Percentiles rank a stretch among this genome's conserved stretches.
Evolutionary conservation across 2,797 vertebrate species (phyloP).

Genomic region (Hylomyscus alleni): DNA sequence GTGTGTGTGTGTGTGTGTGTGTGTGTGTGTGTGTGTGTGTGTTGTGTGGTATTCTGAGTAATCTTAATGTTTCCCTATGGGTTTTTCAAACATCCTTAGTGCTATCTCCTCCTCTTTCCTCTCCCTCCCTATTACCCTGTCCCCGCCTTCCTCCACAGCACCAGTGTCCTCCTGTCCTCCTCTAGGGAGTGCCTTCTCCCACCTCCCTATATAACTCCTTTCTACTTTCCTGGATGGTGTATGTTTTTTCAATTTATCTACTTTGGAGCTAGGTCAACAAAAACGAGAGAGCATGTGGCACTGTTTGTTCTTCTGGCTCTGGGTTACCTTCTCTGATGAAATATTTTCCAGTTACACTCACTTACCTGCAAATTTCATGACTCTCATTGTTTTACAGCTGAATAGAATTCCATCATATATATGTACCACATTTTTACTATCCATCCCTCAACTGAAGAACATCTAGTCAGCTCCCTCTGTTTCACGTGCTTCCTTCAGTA

Average conservation of each 20-base stretch:
- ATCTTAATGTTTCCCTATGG: background rate
- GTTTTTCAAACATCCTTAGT: background rate
- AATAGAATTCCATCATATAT: background rate
- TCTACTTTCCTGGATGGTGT: background rate
- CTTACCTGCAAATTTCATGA: background rate
- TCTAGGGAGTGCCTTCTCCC: background rate
- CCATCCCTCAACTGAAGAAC: background rate
- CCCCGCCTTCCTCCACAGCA: too few relatives aligned
- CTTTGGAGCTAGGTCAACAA: background rate
- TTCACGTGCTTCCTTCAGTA: background rate
- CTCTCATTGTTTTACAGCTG: background rate
- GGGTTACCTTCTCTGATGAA: background rate
- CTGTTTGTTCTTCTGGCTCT: background rate
- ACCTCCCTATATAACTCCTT: background rate
- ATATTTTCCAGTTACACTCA: background rate
- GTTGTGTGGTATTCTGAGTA: background rate
- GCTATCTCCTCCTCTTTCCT: background rate
- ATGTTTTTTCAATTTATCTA: background rate
- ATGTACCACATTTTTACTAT: background rate
- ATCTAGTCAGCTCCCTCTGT: background rate
- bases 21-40: background rate
- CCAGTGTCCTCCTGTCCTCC: too few relatives aligned
- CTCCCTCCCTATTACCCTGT: background rate
- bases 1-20: background rate
- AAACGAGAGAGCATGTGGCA: background rate